Conservation (phyloP, 2,113 vertebrate species). For the Lamprotornis superbus region DNA sequence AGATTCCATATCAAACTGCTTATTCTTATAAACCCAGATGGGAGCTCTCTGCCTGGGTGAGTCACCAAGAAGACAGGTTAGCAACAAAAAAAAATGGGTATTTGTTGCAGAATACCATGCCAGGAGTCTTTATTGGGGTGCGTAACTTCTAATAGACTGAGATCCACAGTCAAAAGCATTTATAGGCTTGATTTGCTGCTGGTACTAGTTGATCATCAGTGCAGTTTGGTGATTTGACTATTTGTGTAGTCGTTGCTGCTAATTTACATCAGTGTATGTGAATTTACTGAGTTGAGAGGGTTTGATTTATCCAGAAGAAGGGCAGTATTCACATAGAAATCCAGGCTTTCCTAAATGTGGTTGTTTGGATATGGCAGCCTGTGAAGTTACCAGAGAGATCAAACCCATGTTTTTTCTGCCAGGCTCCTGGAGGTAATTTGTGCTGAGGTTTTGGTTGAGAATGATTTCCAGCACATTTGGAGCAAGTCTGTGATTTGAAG, state of each 20-base stretch:
- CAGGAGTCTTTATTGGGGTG: background rate
- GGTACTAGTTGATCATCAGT: background rate
- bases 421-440: background rate
- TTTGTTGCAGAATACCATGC: slow-evolving; percentile 10
- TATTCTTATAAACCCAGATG: slow-evolving; percentile 45
- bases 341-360: background rate
- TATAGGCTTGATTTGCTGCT: background rate
- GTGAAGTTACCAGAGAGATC: background rate
- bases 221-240: background rate
- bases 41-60: slow-evolving; percentile 2
- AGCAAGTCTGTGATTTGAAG: background rate
- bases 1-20: slow-evolving; percentile 66
- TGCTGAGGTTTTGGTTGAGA: background rate
- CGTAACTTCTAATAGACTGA: background rate
- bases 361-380: background rate
- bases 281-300: background rate
- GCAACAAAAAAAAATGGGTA: background rate
- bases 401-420: background rate
- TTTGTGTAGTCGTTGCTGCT: background rate
- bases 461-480: background rate
- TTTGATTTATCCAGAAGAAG: background rate
- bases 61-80: slow-evolving; percentile 40
- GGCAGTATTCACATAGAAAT: background rate
- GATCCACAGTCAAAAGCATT: background rate
- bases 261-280: background rate